Percentiles rank a stretch among this genome's conserved stretches.
Evolutionary conservation across 2,113 vertebrate species (phyloP).

Genomic region (Brachyhypopomus occidentalis): DNA sequence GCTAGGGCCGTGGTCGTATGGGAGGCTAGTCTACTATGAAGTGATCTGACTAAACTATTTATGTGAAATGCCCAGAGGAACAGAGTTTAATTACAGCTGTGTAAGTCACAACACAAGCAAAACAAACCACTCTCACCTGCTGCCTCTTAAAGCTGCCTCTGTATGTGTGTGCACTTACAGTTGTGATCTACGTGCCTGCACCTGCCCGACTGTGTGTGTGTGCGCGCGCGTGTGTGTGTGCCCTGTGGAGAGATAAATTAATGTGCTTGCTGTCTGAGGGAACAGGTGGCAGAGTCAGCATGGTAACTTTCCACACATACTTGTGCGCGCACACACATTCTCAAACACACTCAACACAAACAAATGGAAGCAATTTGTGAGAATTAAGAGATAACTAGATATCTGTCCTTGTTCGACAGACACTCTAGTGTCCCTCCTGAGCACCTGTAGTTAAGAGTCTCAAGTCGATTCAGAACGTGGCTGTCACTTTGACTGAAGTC

Average conservation of each 20-base stretch:
- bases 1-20: not conserved
- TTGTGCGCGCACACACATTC: slow-evolving; percentile 31
- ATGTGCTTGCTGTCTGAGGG: slow-evolving; percentile 73
- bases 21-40: slow-evolving; percentile 1
- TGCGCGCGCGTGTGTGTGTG: slow-evolving; percentile 45
- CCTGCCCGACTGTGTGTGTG: slow-evolving; percentile 32
- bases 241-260: slow-evolving; percentile 78
- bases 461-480: slow-evolving; percentile 8
- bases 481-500: slow-evolving; percentile 58
- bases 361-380: slow-evolving; percentile 53
- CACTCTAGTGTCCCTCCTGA: slow-evolving; percentile 49
- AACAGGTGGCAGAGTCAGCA: slow-evolving; percentile 79
- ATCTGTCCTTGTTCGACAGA: slow-evolving; percentile 64
- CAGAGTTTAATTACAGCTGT: slow-evolving; percentile 15
- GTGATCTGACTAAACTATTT: not conserved
- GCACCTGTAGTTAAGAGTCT: slow-evolving; percentile 36
- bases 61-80: slow-evolving; percentile 5
- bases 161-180: not conserved
- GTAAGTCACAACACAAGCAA: not conserved
- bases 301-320: slow-evolving; percentile 59
- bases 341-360: slow-evolving; percentile 41
- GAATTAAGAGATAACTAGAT: slow-evolving; percentile 52
- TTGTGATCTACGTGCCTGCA: not conserved
- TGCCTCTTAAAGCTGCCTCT: not conserved
- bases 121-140: slow-evolving; percentile 25